Percentiles rank a stretch among this genome's conserved stretches.
Conservation (phyloP, 2,797 vertebrate genomes). For the Cynodonichthys magdalenae region DNA sequence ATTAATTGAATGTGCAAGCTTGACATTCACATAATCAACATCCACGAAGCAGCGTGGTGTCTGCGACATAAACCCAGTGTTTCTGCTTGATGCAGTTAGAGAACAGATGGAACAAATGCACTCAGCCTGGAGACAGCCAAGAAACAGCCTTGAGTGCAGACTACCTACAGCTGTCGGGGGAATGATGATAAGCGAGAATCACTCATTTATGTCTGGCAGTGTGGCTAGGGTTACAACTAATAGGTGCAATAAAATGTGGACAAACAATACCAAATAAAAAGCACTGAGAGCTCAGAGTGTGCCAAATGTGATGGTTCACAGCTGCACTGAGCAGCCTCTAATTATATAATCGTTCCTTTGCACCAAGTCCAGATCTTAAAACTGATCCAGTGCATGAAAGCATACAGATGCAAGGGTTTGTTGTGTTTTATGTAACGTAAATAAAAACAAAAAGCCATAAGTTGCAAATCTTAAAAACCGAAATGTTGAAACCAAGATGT, state of each 20-base stretch:
- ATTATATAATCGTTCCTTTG: no score
- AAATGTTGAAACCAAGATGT: no score
- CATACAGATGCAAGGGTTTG: background rate
- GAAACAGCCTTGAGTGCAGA: background rate
- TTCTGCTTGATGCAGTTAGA: slow-evolving; percentile 1
- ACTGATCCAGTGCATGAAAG: background rate
- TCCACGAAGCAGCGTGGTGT: background rate
- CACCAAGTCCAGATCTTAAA: background rate
- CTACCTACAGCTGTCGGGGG: background rate
- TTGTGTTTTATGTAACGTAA: background rate
- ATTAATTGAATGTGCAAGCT: slow-evolving; percentile 12
- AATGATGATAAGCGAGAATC: background rate
- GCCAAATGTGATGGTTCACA: background rate
- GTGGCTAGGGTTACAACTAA: background rate
- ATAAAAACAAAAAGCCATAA: no score
- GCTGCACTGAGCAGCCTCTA: background rate
- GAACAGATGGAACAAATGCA: slow-evolving; percentile 7
- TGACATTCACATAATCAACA: slow-evolving; percentile 1
- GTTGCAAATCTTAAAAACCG: no score
- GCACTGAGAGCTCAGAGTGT: background rate
- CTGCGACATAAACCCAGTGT: background rate
- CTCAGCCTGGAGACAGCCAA: background rate
- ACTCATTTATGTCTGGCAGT: background rate
- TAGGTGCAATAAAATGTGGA: background rate
- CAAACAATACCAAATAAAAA: background rate